A percentile compares a stretch with the other conserved stretches of the same genome.
phyloP scores from a whole-genome alignment of 2,888 invertebrate genomes.

The Capitulum mitella region DNA sequence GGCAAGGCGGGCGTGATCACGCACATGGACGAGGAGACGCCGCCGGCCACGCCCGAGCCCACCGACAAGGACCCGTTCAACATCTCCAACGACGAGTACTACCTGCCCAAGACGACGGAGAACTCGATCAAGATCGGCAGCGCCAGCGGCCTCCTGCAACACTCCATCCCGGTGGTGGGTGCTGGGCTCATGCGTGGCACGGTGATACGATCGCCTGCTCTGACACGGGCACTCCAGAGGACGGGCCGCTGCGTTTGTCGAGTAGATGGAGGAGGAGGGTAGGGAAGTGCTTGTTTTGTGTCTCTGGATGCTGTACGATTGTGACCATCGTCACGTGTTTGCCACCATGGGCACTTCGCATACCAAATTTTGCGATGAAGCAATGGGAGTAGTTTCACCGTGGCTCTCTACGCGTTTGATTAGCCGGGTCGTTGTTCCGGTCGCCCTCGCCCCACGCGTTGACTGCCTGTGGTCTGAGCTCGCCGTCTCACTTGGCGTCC shows the following conservation, averaged over 20 bases:
- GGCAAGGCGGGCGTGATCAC: constrained; percentile 96
- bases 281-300: background rate
- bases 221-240: too few relatives aligned
- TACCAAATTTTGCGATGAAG: too few relatives aligned
- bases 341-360: too few relatives aligned
- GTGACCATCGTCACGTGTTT: too few relatives aligned
- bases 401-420: too few relatives aligned
- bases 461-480: background rate
- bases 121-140: constrained; percentile 36
- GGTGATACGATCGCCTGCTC: too few relatives aligned
- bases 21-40: constrained; percentile 76
- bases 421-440: too few relatives aligned
- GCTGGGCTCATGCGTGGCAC: too few relatives aligned
- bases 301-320: too few relatives aligned
- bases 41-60: constrained; percentile 82
- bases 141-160: constrained; percentile 62
- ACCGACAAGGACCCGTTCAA: constrained; percentile 92
- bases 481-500: background rate
- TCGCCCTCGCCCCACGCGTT: background rate
- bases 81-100: constrained; percentile 94
- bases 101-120: constrained; percentile 74
- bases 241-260: background rate
- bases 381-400: too few relatives aligned
- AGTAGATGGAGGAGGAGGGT: background rate
- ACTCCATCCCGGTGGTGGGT: constrained; percentile 78